phyloP scores from a whole-genome alignment of 2,797 vertebrate genomes.

The Chelon auratus region DNA sequence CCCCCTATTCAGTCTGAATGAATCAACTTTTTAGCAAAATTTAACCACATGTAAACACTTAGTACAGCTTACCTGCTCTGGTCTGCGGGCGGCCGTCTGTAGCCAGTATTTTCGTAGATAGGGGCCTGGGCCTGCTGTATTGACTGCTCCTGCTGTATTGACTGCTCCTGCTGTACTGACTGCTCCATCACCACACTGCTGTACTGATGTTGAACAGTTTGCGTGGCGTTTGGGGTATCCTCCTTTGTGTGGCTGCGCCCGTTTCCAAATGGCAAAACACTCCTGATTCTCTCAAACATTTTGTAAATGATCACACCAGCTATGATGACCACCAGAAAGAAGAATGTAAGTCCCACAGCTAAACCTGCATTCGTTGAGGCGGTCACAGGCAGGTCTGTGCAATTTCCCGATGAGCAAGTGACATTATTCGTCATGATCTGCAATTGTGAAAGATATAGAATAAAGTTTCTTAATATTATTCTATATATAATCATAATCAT shows the following conservation, averaged over 20 bases:
- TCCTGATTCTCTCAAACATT: conserved; percentile 35
- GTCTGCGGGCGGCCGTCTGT: background rate
- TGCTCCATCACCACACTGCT: conserved; percentile 4
- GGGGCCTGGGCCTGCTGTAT: conserved; percentile 44
- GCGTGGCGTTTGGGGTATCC: conserved; percentile 28
- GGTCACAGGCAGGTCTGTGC: accelerated
- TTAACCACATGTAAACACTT: background rate
- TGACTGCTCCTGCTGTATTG: conserved; percentile 26
- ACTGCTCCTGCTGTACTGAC: conserved; percentile 10
- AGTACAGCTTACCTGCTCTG: conserved; percentile 48
- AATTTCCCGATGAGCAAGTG: conserved; percentile 4
- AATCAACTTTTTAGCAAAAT: background rate
- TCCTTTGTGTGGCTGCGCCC: conserved; percentile 37
- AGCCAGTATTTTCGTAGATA: conserved; percentile 77
- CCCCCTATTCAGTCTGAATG: background rate
- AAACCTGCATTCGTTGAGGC: background rate
- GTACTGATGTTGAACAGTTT: conserved; percentile 39
- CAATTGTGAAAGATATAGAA: conserved; percentile 11
- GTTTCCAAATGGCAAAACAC: conserved; percentile 6
- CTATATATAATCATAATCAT: too few relatives aligned
- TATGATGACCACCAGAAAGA: conserved; percentile 55
- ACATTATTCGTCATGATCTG: conserved; percentile 49
- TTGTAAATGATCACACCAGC: conserved; percentile 40
- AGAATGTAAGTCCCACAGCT: conserved; percentile 57
- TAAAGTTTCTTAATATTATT: background rate